These are phyloP conservation scores for Chalcosyrphus nemorum DNA, from an alignment of 2,888 invertebrate genomes.

Conservation along the genomic window DNA sequence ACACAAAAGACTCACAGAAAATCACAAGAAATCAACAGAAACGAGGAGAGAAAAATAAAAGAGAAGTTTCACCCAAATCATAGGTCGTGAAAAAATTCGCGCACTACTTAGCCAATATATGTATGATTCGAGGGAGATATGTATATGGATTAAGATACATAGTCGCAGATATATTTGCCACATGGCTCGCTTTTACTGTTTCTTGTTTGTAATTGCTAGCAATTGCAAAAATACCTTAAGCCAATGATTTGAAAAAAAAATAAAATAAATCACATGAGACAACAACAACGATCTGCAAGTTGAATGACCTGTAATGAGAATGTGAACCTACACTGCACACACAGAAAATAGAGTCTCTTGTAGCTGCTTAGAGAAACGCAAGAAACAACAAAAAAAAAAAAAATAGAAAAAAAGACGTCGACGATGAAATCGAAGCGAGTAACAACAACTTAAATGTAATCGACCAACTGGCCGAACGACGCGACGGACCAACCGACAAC, in stretches of 20 bases:
- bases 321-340: constrained; percentile 68
- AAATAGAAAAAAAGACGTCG: constrained; percentile 45
- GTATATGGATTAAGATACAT: constrained; percentile 7
- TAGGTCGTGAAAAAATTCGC: constrained; percentile 35
- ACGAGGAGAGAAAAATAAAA: not conserved
- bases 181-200: constrained; percentile 36
- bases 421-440: constrained; percentile 64
- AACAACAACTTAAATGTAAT: constrained; percentile 66
- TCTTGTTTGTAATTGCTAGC: constrained; percentile 37
- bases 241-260: constrained; percentile 56
- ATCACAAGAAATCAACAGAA: not conserved
- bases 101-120: constrained; percentile 22
- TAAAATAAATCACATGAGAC: too few species aligned
- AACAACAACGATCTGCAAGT: constrained; percentile 49
- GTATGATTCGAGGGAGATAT: constrained; percentile 8
- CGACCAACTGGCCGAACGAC: constrained; percentile 42
- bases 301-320: constrained; percentile 74
- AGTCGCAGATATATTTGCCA: constrained; percentile 41
- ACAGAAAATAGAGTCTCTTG: constrained; percentile 57
- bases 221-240: constrained; percentile 65
- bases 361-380: constrained; percentile 67
- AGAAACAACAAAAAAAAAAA: constrained; percentile 52
- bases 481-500: constrained; percentile 17
- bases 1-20: constrained; percentile 19
- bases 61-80: constrained; percentile 54